Percentiles rank a stretch among this genome's conserved stretches.
These are phyloP conservation scores for Rhagologus leucostigma DNA, from an alignment of 2,113 vertebrate species.

Conservation along the genomic window DNA sequence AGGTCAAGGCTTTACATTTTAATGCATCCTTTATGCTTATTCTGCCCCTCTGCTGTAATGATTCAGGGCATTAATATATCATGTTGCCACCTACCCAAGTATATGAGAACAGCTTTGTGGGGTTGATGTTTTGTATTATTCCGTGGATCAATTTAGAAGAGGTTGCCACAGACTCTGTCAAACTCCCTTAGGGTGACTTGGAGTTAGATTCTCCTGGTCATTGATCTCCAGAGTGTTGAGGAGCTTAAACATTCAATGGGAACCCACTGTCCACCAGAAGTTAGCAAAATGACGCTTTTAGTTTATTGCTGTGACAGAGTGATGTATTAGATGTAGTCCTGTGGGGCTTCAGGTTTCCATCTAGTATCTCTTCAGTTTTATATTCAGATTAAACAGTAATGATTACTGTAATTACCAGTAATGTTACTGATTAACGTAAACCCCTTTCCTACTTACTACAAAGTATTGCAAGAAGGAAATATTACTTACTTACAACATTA, in stretches of 20 bases:
- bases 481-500: not conserved
- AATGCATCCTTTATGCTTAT: conserved; percentile 28
- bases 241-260: not conserved
- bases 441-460: not conserved
- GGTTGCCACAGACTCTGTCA: not conserved
- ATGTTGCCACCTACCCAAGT: not conserved
- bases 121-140: not conserved
- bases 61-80: conserved; percentile 11
- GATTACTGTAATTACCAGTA: no score
- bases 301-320: not conserved
- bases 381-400: not conserved
- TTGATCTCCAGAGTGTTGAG: not conserved
- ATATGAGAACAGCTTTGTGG: not conserved
- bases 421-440: not conserved
- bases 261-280: not conserved
- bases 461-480: not conserved
- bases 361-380: not conserved
- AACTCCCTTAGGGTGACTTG: not conserved
- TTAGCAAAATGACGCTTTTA: not conserved
- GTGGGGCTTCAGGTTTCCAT: not conserved
- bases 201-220: not conserved
- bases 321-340: not conserved
- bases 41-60: not conserved
- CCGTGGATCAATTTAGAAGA: not conserved
- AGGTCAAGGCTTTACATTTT: conserved; percentile 33